Evolutionary conservation across 2,113 vertebrate species (phyloP).

Genomic region (Cebidichthys violaceus): DNA sequence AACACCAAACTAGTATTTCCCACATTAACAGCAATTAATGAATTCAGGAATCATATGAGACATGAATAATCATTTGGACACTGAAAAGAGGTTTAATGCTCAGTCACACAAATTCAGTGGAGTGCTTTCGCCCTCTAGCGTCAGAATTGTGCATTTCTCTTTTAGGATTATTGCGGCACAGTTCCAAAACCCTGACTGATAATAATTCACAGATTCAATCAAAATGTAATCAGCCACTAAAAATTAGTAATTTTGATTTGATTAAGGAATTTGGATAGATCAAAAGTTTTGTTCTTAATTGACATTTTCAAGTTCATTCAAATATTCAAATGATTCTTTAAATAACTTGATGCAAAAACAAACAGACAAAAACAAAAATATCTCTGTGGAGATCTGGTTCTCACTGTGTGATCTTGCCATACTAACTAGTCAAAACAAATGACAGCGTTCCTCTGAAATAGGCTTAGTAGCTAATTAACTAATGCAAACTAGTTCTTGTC

Average conservation of each 20-base stretch:
- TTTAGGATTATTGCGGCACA: not conserved
- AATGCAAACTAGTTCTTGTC: not conserved
- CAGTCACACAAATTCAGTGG: constrained; percentile 7
- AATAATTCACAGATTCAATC: not conserved
- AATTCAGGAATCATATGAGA: constrained; percentile 37
- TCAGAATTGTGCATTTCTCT: not conserved
- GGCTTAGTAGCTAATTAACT: not conserved
- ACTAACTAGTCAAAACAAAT: not conserved
- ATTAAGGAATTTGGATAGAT: not conserved
- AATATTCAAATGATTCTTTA: not conserved
- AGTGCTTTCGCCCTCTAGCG: constrained; percentile 69
- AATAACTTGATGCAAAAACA: not conserved
- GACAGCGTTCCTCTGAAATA: not conserved
- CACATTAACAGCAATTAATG: constrained; percentile 21
- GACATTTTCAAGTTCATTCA: too few relatives aligned
- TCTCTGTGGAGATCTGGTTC: not conserved
- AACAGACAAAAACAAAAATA: not conserved
- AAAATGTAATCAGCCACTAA: not conserved
- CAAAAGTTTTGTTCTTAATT: not conserved
- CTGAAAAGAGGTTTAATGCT: not conserved
- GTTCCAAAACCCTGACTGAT: not conserved
- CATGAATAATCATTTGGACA: constrained; percentile 15
- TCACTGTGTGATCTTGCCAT: not conserved
- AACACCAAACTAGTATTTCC: constrained; percentile 20
- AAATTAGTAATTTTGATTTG: not conserved